Evolutionary conservation across 1,140 invertebrate species (phyloP).

Genomic region (Dinothrombium tinctorium): DNA sequence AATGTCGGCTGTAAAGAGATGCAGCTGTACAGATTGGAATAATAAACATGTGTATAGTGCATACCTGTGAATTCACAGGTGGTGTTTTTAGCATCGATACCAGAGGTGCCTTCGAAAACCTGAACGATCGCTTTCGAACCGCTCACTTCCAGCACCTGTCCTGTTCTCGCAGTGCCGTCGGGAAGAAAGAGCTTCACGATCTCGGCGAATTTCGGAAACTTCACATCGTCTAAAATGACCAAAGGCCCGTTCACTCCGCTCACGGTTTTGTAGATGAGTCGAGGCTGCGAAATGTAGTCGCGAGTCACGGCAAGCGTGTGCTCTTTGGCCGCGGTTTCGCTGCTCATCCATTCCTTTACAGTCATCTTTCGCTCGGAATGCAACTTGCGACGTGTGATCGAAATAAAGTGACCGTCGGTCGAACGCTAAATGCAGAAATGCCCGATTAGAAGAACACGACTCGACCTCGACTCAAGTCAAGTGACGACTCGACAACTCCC

Average conservation of each 20-base stretch:
- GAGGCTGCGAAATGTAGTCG: conserved; percentile 58
- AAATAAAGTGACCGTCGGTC: too few relatives aligned
- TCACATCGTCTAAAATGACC: conserved; percentile 91
- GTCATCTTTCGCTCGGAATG: conserved; percentile 10
- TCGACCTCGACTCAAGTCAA: too few relatives aligned
- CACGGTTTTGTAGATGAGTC: conserved; percentile 65
- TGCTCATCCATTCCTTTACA: conserved; percentile 5
- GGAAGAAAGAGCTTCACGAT: conserved; percentile 76
- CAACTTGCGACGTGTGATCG: too few relatives aligned
- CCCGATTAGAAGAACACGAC: too few relatives aligned
- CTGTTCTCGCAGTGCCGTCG: conserved; percentile 74
- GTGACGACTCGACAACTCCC: too few relatives aligned
- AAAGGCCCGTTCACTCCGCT: conserved; percentile 91
- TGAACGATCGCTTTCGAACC: conserved; percentile 87
- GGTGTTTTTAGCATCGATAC: conserved; percentile 94
- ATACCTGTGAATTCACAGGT: conserved; percentile 69
- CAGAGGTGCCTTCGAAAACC: conserved; percentile 93
- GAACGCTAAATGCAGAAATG: too few relatives aligned
- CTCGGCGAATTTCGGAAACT: conserved; percentile 93
- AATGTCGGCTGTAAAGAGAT: conserved; percentile 50
- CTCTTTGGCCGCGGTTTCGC: conserved; percentile 23
- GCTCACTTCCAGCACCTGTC: conserved; percentile 87
- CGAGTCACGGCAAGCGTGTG: conserved; percentile 74
- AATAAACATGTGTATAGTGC: background rate
- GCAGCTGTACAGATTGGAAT: background rate